Evolutionary conservation across 2,888 invertebrate species (phyloP), one percentile per base, ranked within the genome.

Genomic region (Meliscaeva auricollis): DNA sequence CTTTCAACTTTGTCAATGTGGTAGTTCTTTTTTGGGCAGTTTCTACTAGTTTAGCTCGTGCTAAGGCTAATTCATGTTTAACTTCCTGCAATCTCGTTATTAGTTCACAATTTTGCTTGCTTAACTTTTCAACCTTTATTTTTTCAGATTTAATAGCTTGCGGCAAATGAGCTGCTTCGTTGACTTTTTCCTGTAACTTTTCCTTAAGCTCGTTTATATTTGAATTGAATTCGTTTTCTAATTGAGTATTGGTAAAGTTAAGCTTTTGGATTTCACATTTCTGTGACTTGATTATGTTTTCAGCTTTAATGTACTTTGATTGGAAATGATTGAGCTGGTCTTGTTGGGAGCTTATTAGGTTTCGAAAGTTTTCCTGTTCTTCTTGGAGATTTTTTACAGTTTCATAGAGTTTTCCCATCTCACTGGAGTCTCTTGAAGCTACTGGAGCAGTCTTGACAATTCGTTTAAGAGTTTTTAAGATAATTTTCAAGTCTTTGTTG

Each of bases 271-370:
- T 90, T 87, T 91, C 90, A 11, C 87, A 85, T 77, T 91, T 91
- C 38, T 92, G 92, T n/a, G 90, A 89, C 81, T 91, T 90, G 87
- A 92, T 90, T 2, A 91, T 89, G 64, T 91, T 90, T 79, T 92
- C 90, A 0, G 92, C 91, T 64, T 90, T 89, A 22, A 91, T 74
- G 50, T 91, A 92, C 35, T 92, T 91, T 9, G 89, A 79, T 11
- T 91, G 90, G 60, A 91, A 92, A 44, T 90, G 89, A 15, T 89
- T 88, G 0, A 92, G 87, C 54, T 91, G 89, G 2, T 89, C 88
- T 69, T 90, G 90, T 75, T 92, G 91, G 13, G 91, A 89, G 13
- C 90, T 89, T 15, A 92, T 91, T n/a, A 91, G 87, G 5, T 80
- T 88, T n/a, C 90, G 90, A 54, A 89, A 91, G 58, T 91, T 89